Evolutionary conservation across 2,888 invertebrate species (phyloP), one percentile per base, ranked within the genome.

Genomic region (Zaprionus bogoriensis): DNA sequence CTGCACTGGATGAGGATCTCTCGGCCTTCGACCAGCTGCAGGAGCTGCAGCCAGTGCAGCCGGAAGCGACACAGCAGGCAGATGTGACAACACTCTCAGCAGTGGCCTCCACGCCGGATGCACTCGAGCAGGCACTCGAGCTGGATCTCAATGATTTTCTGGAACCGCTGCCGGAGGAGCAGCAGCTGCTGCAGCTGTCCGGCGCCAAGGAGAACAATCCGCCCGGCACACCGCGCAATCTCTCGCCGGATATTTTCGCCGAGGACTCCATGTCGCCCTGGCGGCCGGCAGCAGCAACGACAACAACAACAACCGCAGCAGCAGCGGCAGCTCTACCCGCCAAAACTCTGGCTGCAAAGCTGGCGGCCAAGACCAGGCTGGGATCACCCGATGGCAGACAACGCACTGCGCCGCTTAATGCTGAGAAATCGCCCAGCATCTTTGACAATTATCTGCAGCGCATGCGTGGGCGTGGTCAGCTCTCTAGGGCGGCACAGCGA

Each of bases 121-220:
- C 20, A 20, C 5, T 39, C n/a, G 22, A 41, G 22, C n/a, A 39
- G 20, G 20, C 17, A 3, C 39, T 80, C 1, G 74, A 77, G 7
- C 91, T 93, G 28, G 92, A 92, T 51, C 86, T 92, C 38, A 90
- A 91, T 46, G 91, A 91, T 66, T 91, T 93, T 60, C 91, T 92
- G 32, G 92, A 92, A 60, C 92, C 92, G 41, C 92, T 92, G 83
- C 91, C 91, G 22, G 92, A 89, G 27, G 89, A 89, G 59, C 30
- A 89, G 54, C 45, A 89, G 39, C 61, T 80, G 66, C 36, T 86
- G 7, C 22, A 36, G 12, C 10, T 61, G 38, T 50, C 20, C 4
- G 4, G 17, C 1, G 2, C 19, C 7, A 64, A 58, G 5, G 61
- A 64, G 19, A 59, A 45, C 9, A 20, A 17, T 6, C 1, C 10